A percentile compares a stretch with the other conserved stretches of the same genome.
phyloP scores from a whole-genome alignment of 2,113 vertebrate species.

The Chionodraco myersi region DNA sequence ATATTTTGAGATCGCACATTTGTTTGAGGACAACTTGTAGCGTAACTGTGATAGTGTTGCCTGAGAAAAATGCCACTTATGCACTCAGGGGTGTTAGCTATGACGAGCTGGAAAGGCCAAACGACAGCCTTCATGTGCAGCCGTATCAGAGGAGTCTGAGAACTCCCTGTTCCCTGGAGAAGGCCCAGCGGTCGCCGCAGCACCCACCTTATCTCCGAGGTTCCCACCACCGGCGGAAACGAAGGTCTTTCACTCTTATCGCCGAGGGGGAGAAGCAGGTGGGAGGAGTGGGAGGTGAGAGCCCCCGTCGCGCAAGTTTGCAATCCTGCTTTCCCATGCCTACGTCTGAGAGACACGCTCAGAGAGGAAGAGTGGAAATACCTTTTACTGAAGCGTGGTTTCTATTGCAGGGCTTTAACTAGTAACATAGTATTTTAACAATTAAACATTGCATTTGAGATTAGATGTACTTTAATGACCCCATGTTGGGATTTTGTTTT shows the following conservation, averaged over 20 bases:
- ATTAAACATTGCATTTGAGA: too few relatives aligned
- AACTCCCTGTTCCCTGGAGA: conserved; percentile 80
- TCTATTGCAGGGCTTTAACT: too few relatives aligned
- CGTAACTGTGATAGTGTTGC: conserved; percentile 11
- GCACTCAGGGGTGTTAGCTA: conserved; percentile 7
- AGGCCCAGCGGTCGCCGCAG: conserved; percentile 60
- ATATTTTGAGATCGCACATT: conserved; percentile 38
- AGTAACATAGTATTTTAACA: too few relatives aligned
- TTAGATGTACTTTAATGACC: too few relatives aligned
- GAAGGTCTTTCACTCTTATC: conserved; percentile 80
- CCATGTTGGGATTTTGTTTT: too few relatives aligned
- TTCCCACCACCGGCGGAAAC: conserved; percentile 68
- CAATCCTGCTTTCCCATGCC: conserved; percentile 56
- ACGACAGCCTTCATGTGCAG: conserved; percentile 57
- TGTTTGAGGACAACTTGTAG: conserved; percentile 36
- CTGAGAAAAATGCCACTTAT: conserved; percentile 31
- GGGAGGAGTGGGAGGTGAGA: conserved; percentile 48
- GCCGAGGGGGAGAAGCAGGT: conserved; percentile 31
- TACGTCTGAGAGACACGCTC: conserved; percentile 35
- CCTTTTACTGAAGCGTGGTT: too few relatives aligned
- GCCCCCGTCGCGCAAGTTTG: conserved; percentile 50
- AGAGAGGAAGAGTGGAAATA: conserved; percentile 4
- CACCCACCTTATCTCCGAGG: conserved; percentile 64
- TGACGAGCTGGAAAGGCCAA: conserved; percentile 5
- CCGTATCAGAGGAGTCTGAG: conserved; percentile 70